Conservation (phyloP, 1,140 invertebrate species). For the Drosophila aff. region DNA sequence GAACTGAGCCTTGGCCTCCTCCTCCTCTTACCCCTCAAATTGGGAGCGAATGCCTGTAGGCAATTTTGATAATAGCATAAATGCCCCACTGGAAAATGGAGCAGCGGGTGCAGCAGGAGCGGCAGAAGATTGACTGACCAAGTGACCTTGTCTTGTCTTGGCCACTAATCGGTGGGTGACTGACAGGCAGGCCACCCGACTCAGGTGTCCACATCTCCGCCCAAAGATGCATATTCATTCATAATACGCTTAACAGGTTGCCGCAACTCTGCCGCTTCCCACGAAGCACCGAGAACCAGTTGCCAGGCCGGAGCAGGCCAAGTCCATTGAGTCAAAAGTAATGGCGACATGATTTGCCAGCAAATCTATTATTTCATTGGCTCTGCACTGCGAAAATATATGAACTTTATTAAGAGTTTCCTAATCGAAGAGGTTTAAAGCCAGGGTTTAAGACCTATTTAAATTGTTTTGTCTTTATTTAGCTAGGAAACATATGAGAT, state of each 20-base stretch:
- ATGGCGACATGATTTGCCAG: conserved; percentile 59
- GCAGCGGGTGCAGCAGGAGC: neutral
- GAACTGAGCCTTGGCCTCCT: conserved; percentile 74
- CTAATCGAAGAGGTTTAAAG: neutral
- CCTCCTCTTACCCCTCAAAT: neutral
- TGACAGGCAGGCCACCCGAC: conserved; percentile 10
- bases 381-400: neutral
- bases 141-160: conserved; percentile 67
- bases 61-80: conserved; percentile 78
- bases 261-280: conserved; percentile 62
- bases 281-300: conserved; percentile 59
- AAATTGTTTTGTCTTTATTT: neutral
- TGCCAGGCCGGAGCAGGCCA: conserved; percentile 18
- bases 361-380: conserved; percentile 25
- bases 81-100: conserved; percentile 9
- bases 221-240: conserved; percentile 27
- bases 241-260: conserved; percentile 44
- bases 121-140: conserved; percentile 33
- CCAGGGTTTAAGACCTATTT: neutral
- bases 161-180: conserved; percentile 43
- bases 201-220: conserved; percentile 8
- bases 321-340: conserved; percentile 36
- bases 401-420: neutral
- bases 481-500: neutral
- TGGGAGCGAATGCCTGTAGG: conserved; percentile 40